Evolutionary conservation across 2,888 invertebrate genomes (phyloP), one percentile per base, ranked within the genome.

Genomic region (Trichopoda pennipes): DNA sequence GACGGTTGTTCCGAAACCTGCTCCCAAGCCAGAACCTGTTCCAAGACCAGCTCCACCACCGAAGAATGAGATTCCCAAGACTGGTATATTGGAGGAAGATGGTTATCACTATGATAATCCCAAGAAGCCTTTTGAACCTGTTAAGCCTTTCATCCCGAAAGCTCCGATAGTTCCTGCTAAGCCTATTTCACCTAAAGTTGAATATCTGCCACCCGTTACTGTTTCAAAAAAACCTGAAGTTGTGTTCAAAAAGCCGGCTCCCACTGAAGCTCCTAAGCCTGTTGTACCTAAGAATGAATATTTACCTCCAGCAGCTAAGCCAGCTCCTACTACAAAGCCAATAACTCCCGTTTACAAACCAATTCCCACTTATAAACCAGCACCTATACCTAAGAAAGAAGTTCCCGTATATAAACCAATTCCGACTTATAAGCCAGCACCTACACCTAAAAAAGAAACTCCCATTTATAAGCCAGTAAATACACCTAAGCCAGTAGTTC

Each of bases 121-220:
- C 1, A 32, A 53, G 7, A 78, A 53, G n/a, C n/a, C 42, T 8
- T 68, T 78, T 12, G 47, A 60, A 14, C 66, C 74, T 49, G 72
- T 21, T 12, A 42, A 28, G 32, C 63, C 63, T 17, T 8, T 21
- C 10, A 56, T 17, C 3, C 55, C 55, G 2, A 10, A 10, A 8
- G 51, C 17, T 12, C 32, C 51, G 7, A 16, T 53, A 16, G 16
- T 23, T 23, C 21, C 23, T 16, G 21, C 16, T 38, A 63, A 70
- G 58, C 80, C 82, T 49, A 66, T 7, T 8, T 77, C 81, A 38
- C 83, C 83, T 3, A 28, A 61, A 35, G 69, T 66, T 9, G 83
- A 85, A 42, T 84, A 85, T 56, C 51, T 85, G 72, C 85, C 85
- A 9, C 85, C 86, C 42, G 63, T 32, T 58, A 38, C 38, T 51